Base-by-base conservation (phyloP, 2,113 vertebrate genomes). In the Butorides virescens region DNA sequence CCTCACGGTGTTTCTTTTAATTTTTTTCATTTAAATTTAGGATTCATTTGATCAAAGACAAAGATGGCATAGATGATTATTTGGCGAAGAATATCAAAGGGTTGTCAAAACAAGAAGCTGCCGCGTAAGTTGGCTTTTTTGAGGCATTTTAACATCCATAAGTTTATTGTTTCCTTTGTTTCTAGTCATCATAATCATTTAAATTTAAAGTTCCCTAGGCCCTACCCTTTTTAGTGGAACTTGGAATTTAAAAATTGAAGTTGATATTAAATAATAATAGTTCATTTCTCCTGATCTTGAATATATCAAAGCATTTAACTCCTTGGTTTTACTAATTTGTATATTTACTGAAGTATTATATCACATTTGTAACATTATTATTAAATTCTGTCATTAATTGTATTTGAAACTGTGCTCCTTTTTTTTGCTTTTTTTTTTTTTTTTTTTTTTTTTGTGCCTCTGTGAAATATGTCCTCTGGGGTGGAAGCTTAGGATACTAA, bases 11-110 rank as follows among this genome's bases (percentile, higher is more conserved):
- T 95, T 95, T 82, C 96, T 96, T 96, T 96, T 96, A 94, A 92
- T 97, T 98, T 96, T 97, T 98, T 97, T 97, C 36, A 89, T 96
- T 97, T 97, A 96, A 95, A 98, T 97, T 98, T 97, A 98, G 98
- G 96, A 95, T 97, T 97, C 97, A 97, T 70, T 80, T 98, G 98
- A 98, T 98, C 98, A 98, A 98, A 98, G 98, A 97, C 94, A 98
- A 98, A 97, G 97, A 96, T 93, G 97, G 96, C 97, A 97, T 98
- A 96, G 98, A 98, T 97, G 96, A 94, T 98, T 98, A 98, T 94
- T 92, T 98, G 96, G 97, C 79, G 47, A 93, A 85, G 96, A 98
- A 98, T 98, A 98, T 98, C 97, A 98, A 98, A 98, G 98, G 98
- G 26, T 70, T 98, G 97, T 98, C 98, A 93, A 98, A 98, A 97